These are phyloP conservation scores for Hyposoter dolosus DNA, from an alignment of 2,888 invertebrate species.

Conservation along the genomic window DNA sequence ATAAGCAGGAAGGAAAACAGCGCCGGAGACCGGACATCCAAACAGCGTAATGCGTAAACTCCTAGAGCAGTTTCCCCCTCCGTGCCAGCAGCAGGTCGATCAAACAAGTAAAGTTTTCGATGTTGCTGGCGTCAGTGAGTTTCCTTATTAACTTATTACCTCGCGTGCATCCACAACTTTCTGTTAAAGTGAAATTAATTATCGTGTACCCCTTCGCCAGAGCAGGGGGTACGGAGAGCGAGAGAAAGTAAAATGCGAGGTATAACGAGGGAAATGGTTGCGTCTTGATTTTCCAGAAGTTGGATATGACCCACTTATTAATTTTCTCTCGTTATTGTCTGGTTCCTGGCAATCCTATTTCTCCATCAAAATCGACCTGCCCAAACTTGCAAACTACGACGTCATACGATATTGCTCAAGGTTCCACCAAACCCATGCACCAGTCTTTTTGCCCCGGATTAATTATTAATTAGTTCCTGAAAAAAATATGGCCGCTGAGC, in stretches of 20 bases:
- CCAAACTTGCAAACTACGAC: not conserved
- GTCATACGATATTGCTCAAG: not conserved
- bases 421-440: not conserved
- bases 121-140: not conserved
- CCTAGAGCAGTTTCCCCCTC: not conserved
- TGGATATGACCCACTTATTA: constrained; percentile 8
- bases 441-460: not conserved
- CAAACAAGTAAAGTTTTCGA: constrained; percentile 21
- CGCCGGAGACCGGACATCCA: constrained; percentile 1
- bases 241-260: not conserved
- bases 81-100: not conserved
- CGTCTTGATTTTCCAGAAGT: not conserved
- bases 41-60: constrained; percentile 8
- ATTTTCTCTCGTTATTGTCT: constrained; percentile 9
- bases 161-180: constrained; percentile 28
- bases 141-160: constrained; percentile 26
- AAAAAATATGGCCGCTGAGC: not conserved
- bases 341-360: not conserved
- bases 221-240: not conserved
- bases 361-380: not conserved
- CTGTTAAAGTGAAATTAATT: constrained; percentile 35
- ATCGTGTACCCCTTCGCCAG: not conserved
- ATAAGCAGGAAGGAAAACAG: constrained; percentile 18
- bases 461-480: not conserved
- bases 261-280: not conserved